A percentile compares a stretch with the other conserved stretches of the same genome.
These are phyloP conservation scores for Mylabris sibirica DNA, from an alignment of 2,888 invertebrate species.

Conservation along the genomic window DNA sequence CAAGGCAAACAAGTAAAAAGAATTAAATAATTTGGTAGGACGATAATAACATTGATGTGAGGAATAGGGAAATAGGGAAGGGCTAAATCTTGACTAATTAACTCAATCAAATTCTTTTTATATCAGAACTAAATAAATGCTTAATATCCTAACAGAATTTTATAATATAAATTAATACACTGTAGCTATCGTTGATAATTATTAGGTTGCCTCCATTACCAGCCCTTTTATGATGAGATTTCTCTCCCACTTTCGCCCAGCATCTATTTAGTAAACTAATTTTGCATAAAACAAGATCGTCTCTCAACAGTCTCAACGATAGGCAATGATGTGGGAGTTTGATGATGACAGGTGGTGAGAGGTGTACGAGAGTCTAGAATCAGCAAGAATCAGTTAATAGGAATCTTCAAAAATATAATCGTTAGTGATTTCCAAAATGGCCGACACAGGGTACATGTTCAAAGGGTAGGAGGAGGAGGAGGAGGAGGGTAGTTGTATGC, in stretches of 20 bases:
- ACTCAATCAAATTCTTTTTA: too few species aligned
- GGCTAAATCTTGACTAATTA: too few species aligned
- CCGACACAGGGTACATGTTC: constrained; percentile 47
- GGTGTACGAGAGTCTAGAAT: constrained; percentile 38
- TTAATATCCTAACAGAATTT: too few species aligned
- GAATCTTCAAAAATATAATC: constrained; percentile 61
- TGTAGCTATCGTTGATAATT: neutral
- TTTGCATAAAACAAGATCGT: constrained; percentile 9
- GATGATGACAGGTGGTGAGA: neutral
- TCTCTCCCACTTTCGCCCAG: neutral
- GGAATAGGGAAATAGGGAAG: too few species aligned
- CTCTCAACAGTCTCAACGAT: neutral
- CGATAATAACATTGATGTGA: too few species aligned
- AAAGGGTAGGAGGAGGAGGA: neutral
- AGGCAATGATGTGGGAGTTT: neutral
- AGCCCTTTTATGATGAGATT: neutral
- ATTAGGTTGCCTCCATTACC: neutral
- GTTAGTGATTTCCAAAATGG: constrained; percentile 60
- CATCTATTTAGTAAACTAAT: neutral
- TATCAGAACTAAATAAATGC: too few species aligned
- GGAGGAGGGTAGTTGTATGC: neutral
- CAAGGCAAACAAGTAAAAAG: too few species aligned
- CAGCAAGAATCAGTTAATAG: constrained; percentile 59
- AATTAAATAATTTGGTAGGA: too few species aligned
- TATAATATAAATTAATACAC: too few species aligned